Evolutionary conservation across 2,888 invertebrate genomes (phyloP).

Genomic region (Hydraecia micacea): DNA sequence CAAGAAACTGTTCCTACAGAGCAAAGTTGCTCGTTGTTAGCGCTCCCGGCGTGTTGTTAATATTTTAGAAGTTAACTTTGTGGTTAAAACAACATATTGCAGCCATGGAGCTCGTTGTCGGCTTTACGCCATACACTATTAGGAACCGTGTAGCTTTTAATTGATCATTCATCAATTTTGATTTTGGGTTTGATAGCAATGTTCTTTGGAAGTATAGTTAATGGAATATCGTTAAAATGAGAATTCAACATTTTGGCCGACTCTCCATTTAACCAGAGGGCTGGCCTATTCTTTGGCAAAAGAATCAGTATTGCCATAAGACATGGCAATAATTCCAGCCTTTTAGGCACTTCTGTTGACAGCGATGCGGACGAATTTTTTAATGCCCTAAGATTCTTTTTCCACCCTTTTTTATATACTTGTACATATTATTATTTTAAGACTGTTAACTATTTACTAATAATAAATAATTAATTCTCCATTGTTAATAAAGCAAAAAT

Average conservation of each 20-base stretch:
- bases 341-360: background rate
- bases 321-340: background rate
- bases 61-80: constrained; percentile 38
- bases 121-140: background rate
- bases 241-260: background rate
- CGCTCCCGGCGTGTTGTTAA: constrained; percentile 11
- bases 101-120: constrained; percentile 6
- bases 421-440: background rate
- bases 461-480: background rate
- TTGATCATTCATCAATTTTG: background rate
- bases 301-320: background rate
- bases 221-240: background rate
- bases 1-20: constrained; percentile 14
- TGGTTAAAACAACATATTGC: constrained; percentile 4
- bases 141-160: background rate
- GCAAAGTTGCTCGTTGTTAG: constrained; percentile 33
- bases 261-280: no score
- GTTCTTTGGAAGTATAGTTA: background rate
- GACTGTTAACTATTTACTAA: no score
- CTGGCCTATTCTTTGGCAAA: background rate
- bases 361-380: background rate
- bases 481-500: background rate
- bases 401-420: background rate
- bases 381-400: background rate
- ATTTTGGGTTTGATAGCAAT: background rate